Evolutionary conservation across 2,888 invertebrate species (phyloP).

Genomic region (Pterobdella sp.): DNA sequence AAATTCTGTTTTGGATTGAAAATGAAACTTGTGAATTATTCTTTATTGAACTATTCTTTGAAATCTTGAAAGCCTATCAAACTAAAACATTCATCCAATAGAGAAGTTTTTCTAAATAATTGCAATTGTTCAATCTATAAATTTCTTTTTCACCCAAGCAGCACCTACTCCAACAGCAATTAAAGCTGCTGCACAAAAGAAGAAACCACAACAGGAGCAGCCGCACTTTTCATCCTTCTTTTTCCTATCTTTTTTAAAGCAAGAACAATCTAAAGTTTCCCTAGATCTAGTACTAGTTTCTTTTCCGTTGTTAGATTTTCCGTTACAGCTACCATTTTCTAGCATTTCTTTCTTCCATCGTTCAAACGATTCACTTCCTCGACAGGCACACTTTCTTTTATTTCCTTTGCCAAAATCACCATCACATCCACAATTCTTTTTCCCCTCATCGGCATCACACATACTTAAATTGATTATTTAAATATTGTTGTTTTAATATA

Average conservation of each 20-base stretch:
- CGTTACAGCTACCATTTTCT: not conserved
- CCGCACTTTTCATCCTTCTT: slow-evolving; percentile 13
- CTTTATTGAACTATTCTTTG: too few relatives aligned
- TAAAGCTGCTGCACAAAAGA: slow-evolving; percentile 22
- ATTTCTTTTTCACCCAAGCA: slow-evolving; percentile 25
- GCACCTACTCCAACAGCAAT: slow-evolving; percentile 21
- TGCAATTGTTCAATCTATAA: slow-evolving; percentile 18
- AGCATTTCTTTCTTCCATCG: slow-evolving; percentile 27
- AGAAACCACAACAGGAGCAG: slow-evolving; percentile 20
- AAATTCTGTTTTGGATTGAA: too few relatives aligned
- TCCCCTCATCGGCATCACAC: slow-evolving; percentile 5
- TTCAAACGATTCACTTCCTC: slow-evolving; percentile 19
- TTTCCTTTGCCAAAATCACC: not conserved
- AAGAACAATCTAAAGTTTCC: not conserved
- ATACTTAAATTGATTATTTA: too few relatives aligned
- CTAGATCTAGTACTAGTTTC: not conserved
- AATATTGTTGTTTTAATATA: too few relatives aligned
- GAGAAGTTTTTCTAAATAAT: not conserved
- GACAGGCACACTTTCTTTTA: slow-evolving; percentile 10
- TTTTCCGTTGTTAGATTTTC: not conserved
- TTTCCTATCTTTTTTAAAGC: not conserved
- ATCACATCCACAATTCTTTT: not conserved
- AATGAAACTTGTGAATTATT: too few relatives aligned
- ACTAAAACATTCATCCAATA: too few relatives aligned
- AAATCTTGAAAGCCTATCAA: too few relatives aligned